phyloP scores from a whole-genome alignment of 2,113 vertebrate species.

The Numenius arquata region DNA sequence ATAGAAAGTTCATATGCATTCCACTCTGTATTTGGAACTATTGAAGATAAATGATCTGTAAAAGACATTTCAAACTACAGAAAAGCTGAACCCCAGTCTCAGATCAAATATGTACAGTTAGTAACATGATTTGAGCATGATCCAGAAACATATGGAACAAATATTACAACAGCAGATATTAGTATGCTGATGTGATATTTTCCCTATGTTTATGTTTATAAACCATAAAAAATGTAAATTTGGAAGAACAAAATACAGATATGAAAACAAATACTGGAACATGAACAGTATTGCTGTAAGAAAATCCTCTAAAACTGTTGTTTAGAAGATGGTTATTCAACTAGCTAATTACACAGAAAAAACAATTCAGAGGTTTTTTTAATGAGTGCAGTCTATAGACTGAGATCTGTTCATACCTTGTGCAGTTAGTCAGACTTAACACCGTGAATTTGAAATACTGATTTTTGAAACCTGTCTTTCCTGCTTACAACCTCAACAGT shows the following conservation, averaged over 20 bases:
- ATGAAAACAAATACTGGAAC: slow-evolving; percentile 1
- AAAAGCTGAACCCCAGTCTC: slow-evolving; percentile 11
- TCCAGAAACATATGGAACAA: slow-evolving; percentile 42
- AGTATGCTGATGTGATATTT: slow-evolving; percentile 6
- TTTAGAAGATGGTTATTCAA: background rate
- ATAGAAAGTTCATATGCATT: slow-evolving; percentile 4
- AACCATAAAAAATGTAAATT: slow-evolving; percentile 1
- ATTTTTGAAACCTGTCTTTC: background rate
- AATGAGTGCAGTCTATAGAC: background rate
- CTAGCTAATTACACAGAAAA: background rate
- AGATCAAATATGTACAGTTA: slow-evolving; percentile 9
- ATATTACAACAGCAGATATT: slow-evolving; percentile 32
- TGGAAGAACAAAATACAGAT: background rate
- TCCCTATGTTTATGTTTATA: slow-evolving; percentile 32
- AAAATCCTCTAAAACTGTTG: background rate
- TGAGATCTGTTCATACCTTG: background rate
- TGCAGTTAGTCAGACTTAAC: background rate
- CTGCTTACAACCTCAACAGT: background rate
- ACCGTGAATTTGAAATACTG: background rate
- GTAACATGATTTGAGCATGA: slow-evolving; percentile 1
- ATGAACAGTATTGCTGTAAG: background rate
- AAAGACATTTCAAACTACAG: slow-evolving; percentile 38
- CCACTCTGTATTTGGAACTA: slow-evolving; percentile 7
- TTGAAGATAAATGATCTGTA: slow-evolving; percentile 44
- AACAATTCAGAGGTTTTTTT: background rate